A percentile compares a stretch with the other conserved stretches of the same genome.
Evolutionary conservation across 2,113 vertebrate genomes (phyloP).

Genomic region (Tor tambroides): DNA sequence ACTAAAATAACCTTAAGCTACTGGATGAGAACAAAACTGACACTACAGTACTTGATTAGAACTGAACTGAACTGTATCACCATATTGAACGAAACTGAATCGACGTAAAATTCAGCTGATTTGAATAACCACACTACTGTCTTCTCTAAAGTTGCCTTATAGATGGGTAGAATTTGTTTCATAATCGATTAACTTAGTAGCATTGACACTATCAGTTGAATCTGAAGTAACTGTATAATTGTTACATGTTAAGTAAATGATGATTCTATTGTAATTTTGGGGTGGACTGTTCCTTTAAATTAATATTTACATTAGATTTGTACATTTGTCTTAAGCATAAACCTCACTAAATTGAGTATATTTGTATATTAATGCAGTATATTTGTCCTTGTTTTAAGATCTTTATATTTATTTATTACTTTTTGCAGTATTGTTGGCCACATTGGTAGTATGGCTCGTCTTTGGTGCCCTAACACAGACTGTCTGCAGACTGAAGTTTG

Average conservation of each 20-base stretch:
- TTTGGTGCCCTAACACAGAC: conserved; percentile 42
- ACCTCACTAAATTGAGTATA: neutral
- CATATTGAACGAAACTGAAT: too few species aligned
- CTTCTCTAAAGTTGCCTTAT: neutral
- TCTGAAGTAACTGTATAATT: too few species aligned
- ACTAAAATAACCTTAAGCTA: neutral
- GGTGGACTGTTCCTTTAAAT: neutral
- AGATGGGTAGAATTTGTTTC: neutral
- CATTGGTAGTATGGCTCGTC: conserved; percentile 5
- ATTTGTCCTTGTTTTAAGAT: neutral
- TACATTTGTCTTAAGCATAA: neutral
- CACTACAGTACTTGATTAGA: too few species aligned
- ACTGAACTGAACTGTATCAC: too few species aligned
- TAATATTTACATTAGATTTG: neutral
- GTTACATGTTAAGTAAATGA: neutral
- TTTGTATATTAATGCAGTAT: too few species aligned
- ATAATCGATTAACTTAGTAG: neutral
- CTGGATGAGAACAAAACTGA: too few species aligned
- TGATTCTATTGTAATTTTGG: neutral
- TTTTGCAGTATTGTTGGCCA: neutral
- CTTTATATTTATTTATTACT: neutral
- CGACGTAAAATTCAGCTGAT: too few species aligned
- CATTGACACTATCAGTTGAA: too few species aligned
- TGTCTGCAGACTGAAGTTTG: conserved; percentile 53
- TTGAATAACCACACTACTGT: too few species aligned